Conservation (phyloP, 2,888 invertebrate genomes). For the Acleris cristana region DNA sequence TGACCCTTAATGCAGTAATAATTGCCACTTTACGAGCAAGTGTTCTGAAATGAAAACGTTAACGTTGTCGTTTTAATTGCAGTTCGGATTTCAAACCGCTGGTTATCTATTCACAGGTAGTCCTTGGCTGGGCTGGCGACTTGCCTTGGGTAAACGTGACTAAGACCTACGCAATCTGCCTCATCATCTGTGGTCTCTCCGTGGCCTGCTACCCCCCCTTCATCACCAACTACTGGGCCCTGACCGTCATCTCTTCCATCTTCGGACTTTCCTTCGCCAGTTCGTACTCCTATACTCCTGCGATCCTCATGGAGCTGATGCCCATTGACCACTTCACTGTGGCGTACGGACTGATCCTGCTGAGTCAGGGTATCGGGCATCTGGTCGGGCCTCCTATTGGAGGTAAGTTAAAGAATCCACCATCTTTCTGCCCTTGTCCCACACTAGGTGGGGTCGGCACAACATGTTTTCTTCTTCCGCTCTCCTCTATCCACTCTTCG, state of each 20-base stretch:
- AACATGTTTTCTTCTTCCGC: too few species aligned
- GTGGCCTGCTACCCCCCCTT: conserved; percentile 84
- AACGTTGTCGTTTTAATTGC: too few species aligned
- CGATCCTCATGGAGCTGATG: conserved; percentile 94
- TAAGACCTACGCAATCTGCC: conserved; percentile 91
- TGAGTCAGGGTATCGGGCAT: conserved; percentile 97
- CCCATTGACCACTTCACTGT: conserved; percentile 95
- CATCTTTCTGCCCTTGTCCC: too few species aligned
- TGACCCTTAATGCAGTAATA: too few species aligned
- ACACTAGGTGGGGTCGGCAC: too few species aligned
- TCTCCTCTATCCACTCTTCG: too few species aligned
- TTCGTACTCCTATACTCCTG: conserved; percentile 95
- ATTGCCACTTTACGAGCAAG: too few species aligned
- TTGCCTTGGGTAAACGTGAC: conserved; percentile 92
- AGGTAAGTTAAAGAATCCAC: conserved; percentile 76
- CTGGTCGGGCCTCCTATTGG: conserved; percentile 95
- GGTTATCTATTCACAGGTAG: conserved; percentile 78
- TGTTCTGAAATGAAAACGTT: too few species aligned
- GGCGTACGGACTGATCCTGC: conserved; percentile 94
- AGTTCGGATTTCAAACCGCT: too few species aligned
- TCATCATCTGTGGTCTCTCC: conserved; percentile 86
- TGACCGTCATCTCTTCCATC: conserved; percentile 81
- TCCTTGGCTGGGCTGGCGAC: conserved; percentile 95
- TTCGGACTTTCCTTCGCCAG: conserved; percentile 96
- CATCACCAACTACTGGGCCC: conserved; percentile 75